phyloP scores from a whole-genome alignment of 1,140 invertebrate genomes.

The Lutraria rhynchaena region DNA sequence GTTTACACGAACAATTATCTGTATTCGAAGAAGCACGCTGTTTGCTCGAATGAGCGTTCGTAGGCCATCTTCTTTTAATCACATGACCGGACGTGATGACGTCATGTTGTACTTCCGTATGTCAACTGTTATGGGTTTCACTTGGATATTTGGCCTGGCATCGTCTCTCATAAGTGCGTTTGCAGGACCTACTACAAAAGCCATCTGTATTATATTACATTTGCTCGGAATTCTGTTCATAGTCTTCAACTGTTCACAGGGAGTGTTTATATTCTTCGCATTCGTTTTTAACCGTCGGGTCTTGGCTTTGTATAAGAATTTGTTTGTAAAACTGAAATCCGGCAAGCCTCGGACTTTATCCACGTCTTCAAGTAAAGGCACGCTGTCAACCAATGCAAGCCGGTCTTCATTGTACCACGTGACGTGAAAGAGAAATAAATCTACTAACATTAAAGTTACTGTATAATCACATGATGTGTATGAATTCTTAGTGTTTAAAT shows the following conservation, averaged over 20 bases:
- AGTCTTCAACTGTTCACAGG: constrained; percentile 78
- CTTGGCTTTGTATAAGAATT: constrained; percentile 65
- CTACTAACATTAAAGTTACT: no score
- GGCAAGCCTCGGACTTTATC: constrained; percentile 11
- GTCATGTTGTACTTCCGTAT: constrained; percentile 85
- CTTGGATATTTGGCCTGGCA: constrained; percentile 82
- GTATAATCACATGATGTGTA: no score
- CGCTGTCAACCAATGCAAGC: constrained; percentile 20
- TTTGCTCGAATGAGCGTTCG: constrained; percentile 62
- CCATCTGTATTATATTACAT: constrained; percentile 71
- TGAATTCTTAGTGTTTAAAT: no score
- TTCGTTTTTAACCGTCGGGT: constrained; percentile 78
- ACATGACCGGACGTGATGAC: constrained; percentile 77
- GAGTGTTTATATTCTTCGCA: constrained; percentile 80
- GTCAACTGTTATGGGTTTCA: constrained; percentile 82
- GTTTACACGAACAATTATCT: constrained; percentile 81
- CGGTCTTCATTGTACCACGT: constrained; percentile 13
- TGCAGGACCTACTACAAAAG: constrained; percentile 51
- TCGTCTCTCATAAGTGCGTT: constrained; percentile 76
- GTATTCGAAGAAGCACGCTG: constrained; percentile 83
- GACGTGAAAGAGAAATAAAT: no score
- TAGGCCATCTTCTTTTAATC: constrained; percentile 62
- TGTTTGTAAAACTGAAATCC: background rate
- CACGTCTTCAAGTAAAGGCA: constrained; percentile 24
- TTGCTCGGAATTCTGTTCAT: constrained; percentile 76